A percentile compares a stretch with the other conserved stretches of the same genome.
Evolutionary conservation across 2,888 invertebrate species (phyloP).

Genomic region (Sympetrum striolatum): DNA sequence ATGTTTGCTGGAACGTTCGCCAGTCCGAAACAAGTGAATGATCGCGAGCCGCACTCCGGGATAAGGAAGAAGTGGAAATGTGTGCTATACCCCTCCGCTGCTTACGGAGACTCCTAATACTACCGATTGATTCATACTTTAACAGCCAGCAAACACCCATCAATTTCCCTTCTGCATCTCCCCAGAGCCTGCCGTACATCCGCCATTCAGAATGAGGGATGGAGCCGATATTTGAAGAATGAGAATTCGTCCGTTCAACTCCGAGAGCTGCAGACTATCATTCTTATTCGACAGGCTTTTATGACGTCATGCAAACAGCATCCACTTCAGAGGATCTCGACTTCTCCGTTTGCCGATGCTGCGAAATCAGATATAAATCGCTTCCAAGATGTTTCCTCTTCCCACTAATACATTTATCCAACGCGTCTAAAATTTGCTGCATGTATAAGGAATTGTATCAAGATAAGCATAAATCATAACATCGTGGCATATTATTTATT

Average conservation of each 20-base stretch:
- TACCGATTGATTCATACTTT: not conserved
- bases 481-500: too few species aligned
- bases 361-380: too few species aligned
- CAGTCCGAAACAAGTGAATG: slow-evolving; percentile 6
- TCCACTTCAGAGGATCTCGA: not conserved
- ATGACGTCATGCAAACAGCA: not conserved
- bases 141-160: not conserved
- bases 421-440: too few species aligned
- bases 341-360: too few species aligned
- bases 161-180: not conserved
- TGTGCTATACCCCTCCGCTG: not conserved
- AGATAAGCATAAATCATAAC: too few species aligned
- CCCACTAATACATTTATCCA: too few species aligned
- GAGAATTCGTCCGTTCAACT: not conserved
- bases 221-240: slow-evolving; percentile 7
- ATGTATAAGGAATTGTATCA: too few species aligned
- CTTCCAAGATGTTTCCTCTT: too few species aligned
- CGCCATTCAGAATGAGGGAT: not conserved
- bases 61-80: not conserved
- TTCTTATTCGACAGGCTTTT: not conserved
- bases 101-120: not conserved
- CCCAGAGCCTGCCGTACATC: not conserved
- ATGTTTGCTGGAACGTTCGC: slow-evolving; percentile 15
- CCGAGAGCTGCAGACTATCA: not conserved
- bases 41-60: not conserved